Evolutionary conservation across 2,888 invertebrate genomes (phyloP).

Genomic region (Drosophila subsilvestris): DNA sequence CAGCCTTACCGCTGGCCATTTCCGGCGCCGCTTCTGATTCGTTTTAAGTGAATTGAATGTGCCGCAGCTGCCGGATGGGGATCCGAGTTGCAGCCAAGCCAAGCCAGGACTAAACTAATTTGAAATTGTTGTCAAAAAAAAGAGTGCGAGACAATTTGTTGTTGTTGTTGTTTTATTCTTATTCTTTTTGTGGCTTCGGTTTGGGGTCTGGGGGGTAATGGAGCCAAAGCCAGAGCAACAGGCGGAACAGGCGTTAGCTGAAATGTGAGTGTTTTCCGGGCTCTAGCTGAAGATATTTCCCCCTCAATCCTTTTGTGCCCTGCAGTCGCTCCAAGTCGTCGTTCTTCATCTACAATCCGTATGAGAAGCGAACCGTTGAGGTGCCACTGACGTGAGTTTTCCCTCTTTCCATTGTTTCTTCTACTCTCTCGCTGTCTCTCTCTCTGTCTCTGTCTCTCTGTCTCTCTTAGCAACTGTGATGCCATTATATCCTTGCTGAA

Average conservation of each 20-base stretch:
- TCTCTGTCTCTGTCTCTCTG: not conserved
- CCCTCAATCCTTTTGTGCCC: not conserved
- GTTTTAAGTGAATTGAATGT: slow-evolving; percentile 71
- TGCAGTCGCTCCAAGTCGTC: slow-evolving; percentile 54
- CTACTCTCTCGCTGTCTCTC: not conserved
- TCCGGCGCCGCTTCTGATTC: slow-evolving; percentile 43
- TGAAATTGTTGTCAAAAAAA: slow-evolving; percentile 74
- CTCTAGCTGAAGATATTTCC: fast-evolving
- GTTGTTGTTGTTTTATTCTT: not conserved
- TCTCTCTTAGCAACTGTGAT: slow-evolving; percentile 54
- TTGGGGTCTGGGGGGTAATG: slow-evolving; percentile 15
- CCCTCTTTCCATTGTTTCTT: not conserved
- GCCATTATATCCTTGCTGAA: slow-evolving; percentile 65
- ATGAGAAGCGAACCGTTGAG: slow-evolving; percentile 62
- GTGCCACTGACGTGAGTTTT: slow-evolving; percentile 60
- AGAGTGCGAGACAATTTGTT: slow-evolving; percentile 39
- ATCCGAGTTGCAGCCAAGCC: not conserved
- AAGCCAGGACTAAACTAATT: slow-evolving; percentile 45
- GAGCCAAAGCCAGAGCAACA: not conserved
- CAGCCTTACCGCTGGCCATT: slow-evolving; percentile 10
- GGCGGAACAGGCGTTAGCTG: not conserved
- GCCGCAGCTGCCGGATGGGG: slow-evolving; percentile 34
- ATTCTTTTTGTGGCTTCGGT: not conserved
- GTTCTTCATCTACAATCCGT: slow-evolving; percentile 58
- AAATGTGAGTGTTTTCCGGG: slow-evolving; percentile 47